phyloP scores from a whole-genome alignment of 2,797 vertebrate species.

The Sebastolobus alascanus region DNA sequence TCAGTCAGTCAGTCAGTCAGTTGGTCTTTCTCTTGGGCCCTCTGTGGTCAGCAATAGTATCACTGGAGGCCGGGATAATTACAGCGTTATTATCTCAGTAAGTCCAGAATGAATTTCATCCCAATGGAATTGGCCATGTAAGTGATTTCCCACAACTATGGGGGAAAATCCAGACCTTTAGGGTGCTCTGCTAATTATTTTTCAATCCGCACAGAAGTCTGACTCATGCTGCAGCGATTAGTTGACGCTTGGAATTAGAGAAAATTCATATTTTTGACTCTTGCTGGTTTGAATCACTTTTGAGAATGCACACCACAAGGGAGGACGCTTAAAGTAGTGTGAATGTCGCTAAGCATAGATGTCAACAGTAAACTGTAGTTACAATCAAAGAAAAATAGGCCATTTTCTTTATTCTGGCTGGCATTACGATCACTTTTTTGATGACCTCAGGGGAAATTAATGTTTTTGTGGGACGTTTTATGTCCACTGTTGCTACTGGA shows the following conservation, averaged over 20 bases:
- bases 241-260: constrained; percentile 42
- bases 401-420: neutral
- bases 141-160: constrained; percentile 66
- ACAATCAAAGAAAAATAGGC: neutral
- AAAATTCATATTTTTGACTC: constrained; percentile 48
- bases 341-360: constrained; percentile 12
- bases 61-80: constrained; percentile 66
- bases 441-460: constrained; percentile 26
- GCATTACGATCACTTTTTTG: neutral
- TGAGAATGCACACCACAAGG: constrained; percentile 28
- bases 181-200: constrained; percentile 71
- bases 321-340: neutral
- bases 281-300: constrained; percentile 23
- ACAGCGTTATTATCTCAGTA: constrained; percentile 65
- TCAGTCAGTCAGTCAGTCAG: constrained; percentile 32
- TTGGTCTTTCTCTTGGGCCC: constrained; percentile 37
- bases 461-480: constrained; percentile 7
- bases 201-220: constrained; percentile 49
- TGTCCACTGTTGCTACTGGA: neutral
- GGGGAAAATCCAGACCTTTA: constrained; percentile 38
- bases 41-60: constrained; percentile 54
- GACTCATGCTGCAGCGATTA: constrained; percentile 50
- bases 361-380: constrained; percentile 7
- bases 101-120: constrained; percentile 71
- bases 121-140: constrained; percentile 56